A percentile compares a stretch with the other conserved stretches of the same genome.
Evolutionary conservation across 2,113 vertebrate genomes (phyloP).

Genomic region (Progne subis): DNA sequence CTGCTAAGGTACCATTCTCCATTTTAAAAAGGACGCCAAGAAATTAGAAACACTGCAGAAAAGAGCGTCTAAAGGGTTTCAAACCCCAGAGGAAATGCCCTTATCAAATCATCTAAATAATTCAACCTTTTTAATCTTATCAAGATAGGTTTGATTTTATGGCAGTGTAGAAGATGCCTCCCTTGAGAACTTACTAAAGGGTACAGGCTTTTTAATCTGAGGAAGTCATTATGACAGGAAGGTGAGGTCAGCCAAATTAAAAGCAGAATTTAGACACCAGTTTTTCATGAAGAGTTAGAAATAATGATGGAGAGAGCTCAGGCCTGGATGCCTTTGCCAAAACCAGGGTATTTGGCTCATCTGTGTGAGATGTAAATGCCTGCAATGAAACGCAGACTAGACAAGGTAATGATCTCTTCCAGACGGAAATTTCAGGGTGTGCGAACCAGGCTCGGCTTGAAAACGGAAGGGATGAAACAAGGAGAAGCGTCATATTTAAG

Average conservation of each 20-base stretch:
- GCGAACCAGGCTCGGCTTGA: background rate
- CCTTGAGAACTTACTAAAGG: background rate
- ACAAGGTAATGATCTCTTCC: background rate
- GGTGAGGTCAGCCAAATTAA: background rate
- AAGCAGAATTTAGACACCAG: background rate
- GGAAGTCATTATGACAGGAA: background rate
- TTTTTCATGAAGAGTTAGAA: background rate
- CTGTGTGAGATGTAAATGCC: background rate
- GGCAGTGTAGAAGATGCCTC: background rate
- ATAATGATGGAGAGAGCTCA: background rate
- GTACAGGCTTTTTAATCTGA: background rate
- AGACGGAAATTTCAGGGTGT: background rate
- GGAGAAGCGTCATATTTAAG: background rate
- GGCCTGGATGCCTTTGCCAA: background rate
- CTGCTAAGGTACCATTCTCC: background rate
- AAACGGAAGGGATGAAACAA: background rate
- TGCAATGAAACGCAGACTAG: background rate
- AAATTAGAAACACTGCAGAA: background rate
- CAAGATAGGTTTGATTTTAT: background rate
- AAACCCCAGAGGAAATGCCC: background rate
- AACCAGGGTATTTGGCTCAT: background rate
- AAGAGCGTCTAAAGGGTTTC: background rate
- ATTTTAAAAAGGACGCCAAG: background rate
- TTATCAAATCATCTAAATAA: background rate
- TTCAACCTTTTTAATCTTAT: background rate